Conservation (phyloP, 1,140 invertebrate species). For the Rhysida immarginata region DNA sequence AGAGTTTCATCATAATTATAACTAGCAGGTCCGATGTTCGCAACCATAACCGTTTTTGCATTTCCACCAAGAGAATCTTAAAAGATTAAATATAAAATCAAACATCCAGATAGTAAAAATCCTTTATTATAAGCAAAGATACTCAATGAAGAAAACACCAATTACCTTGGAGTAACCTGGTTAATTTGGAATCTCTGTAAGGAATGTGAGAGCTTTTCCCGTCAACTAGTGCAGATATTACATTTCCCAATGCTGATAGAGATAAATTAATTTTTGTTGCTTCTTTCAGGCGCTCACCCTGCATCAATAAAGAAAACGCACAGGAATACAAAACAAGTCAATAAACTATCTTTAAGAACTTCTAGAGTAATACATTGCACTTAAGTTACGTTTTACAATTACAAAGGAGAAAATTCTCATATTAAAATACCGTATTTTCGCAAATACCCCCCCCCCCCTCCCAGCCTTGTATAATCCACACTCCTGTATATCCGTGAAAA, state of each 20-base stretch:
- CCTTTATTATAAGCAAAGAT: neutral
- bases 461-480: too few species aligned
- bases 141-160: neutral
- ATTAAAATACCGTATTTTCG: too few species aligned
- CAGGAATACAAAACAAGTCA: too few species aligned
- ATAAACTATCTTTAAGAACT: too few species aligned
- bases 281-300: slow-evolving; percentile 79
- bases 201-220: slow-evolving; percentile 70
- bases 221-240: slow-evolving; percentile 84
- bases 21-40: slow-evolving; percentile 86
- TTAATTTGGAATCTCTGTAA: slow-evolving; percentile 88
- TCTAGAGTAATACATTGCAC: too few species aligned
- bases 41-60: slow-evolving; percentile 93
- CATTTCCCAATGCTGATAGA: slow-evolving; percentile 81
- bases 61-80: slow-evolving; percentile 84
- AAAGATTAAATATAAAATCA: slow-evolving; percentile 6
- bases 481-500: too few species aligned
- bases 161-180: slow-evolving; percentile 62
- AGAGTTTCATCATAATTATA: slow-evolving; percentile 94
- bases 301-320: too few species aligned
- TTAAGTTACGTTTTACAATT: too few species aligned
- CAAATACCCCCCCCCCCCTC: too few species aligned
- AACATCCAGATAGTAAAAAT: neutral
- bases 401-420: too few species aligned
- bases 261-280: slow-evolving; percentile 91